Base-by-base conservation (phyloP, 2,797 vertebrate species). In the Bufotes viridis region DNA sequence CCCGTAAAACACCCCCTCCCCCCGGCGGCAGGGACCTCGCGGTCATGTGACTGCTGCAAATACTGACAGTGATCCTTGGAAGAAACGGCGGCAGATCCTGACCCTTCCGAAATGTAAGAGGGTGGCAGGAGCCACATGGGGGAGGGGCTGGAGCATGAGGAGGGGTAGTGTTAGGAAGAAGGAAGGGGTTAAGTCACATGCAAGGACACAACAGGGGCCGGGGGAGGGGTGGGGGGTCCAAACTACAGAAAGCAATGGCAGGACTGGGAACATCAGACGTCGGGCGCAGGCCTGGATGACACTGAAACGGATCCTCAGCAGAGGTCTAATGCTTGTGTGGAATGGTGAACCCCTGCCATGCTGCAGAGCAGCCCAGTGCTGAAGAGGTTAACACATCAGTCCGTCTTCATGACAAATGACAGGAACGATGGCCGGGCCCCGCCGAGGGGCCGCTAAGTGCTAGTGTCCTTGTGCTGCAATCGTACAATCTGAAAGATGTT, bases 401-500 rank as follows among this genome's bases (percentile, higher is more conserved):
- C 75, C 58, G 42, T 75, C 72, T 83, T 61, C 90, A 87, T 92
- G 91, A 90, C 86, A 85, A 51, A 26, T 83, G 90, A 90, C 91
- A 88, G 29, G 76, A 51, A 57, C 18, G 81, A 80, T 81, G 76
- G 49, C 65, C 76, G 69, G 90, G 88, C 12, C 24, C 26, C 84
- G 76, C 42, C 58, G 58, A 69, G 60, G 4, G 49, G 63, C 75
- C 90, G 94, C 96, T 97, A 98, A 94, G 97, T 97, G 94, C 95
- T 96, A 65, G 96, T 96, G 91, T 97, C 97, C 94, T 96, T 96
- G 95, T 96, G 97, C 95, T 98, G 97, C 94, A 95, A 93, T 92
- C 98, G 95, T 93, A 96, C 95, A 95, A 97, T 95, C 94, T 97
- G 98, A 95, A 98, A 98, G 95, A 98, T 97, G 94, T 99, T 99